These are phyloP conservation scores for Desoria tigrina DNA, from an alignment of 2,888 invertebrate species.

Conservation along the genomic window DNA sequence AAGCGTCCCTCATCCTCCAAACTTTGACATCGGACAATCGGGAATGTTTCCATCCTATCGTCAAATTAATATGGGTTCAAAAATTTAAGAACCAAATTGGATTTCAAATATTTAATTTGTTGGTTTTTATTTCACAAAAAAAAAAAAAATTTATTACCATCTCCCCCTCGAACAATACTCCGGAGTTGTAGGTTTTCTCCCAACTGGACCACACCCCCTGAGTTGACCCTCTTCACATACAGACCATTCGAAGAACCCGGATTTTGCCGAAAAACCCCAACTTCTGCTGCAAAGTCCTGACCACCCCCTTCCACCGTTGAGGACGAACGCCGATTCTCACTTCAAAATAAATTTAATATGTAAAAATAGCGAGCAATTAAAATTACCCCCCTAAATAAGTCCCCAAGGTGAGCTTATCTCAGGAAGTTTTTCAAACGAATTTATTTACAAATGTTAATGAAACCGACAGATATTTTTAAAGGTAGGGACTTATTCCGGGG, in stretches of 20 bases:
- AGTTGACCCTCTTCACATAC: conserved; percentile 49
- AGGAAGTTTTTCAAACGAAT: no score
- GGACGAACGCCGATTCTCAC: conserved; percentile 47
- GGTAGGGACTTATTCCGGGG: no score
- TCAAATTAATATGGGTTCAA: no score
- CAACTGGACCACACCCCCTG: conserved; percentile 52
- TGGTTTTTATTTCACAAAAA: no score
- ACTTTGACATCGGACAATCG: conserved; percentile 52
- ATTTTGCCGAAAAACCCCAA: conserved; percentile 52
- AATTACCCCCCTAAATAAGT: neutral
- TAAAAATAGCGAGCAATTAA: neutral
- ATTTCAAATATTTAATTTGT: conserved; percentile 8
- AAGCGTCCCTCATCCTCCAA: conserved; percentile 50
- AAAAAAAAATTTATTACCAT: conserved; percentile 47
- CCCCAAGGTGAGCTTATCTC: no score
- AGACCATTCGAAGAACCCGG: conserved; percentile 49
- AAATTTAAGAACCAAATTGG: neutral
- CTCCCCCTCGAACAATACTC: conserved; percentile 51
- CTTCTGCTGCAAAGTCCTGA: conserved; percentile 52
- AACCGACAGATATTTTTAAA: no score
- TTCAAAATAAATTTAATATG: conserved; percentile 12
- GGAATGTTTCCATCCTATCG: conserved; percentile 52
- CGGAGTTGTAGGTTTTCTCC: conserved; percentile 51
- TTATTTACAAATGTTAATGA: no score
- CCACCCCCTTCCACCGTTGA: conserved; percentile 51